Base-by-base conservation (phyloP, 2,797 vertebrate species). In the Hoplostethus mediterraneus region DNA sequence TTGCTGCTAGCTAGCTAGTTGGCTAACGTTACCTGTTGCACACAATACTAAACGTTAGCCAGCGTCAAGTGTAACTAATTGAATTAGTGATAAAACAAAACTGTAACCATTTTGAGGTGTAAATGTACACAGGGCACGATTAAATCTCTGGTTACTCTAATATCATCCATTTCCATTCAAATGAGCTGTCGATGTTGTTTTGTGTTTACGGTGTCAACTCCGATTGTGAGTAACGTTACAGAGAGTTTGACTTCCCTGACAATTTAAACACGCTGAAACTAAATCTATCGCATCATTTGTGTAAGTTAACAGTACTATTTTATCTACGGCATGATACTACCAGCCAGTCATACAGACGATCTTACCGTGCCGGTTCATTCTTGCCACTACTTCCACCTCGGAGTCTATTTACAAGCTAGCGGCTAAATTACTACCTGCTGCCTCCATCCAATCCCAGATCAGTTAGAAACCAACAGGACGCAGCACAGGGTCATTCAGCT, bases 291-390 rank as follows among this genome's bases (percentile, higher is more conserved):
- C 10, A 5, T 53, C 12, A 25, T 30, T 30, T 25, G 4, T 28
- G 16, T 10, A 28, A 25, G 51, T 25, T 25, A 52, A 52, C 49
- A 12, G 14, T 13, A 13, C 12, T 53, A 14, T 12, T 44, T 44
- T 12, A 44, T 1, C 11, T 3, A 12, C 3, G 12, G 12, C 13
- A 44, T 44, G 3, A 44, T 53, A 28, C 28, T 11, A 28, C 3
- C 21, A 25, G 10, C 21, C 21, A 8, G 51, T 25, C 25, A 5
- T 2, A 28, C 7, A 21, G 17, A 13, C 8, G n/a, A 8, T 6
- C 52, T 85, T 86, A 94, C 91, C 90, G 57, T 67, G 82, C 80
- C 82, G 85, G 81, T 70, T 86, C 91, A 91, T 91, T 21, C 81
- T 81, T 71, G 84, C 68, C 58, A 17, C 78, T 65, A n/a, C 78